Evolutionary conservation across 2,113 vertebrate species (phyloP), one percentile per base, ranked within the genome.

Genomic region (Thinocorus orbignyianus): DNA sequence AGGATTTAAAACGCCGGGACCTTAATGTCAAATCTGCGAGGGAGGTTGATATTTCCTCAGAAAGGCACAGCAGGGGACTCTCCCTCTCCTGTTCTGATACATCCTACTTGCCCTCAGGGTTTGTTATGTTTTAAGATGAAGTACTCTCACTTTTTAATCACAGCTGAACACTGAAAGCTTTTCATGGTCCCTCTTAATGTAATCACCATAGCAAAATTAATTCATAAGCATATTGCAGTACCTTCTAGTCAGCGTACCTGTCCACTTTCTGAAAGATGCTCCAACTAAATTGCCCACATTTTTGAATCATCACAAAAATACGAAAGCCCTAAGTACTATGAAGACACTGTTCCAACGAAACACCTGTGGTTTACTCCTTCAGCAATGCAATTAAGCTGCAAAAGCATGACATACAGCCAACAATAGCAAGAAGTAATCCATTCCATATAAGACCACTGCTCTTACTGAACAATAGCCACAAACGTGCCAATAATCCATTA

Each of bases 91-190:
- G 87, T 93, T 97, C 74, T 96, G 90, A 96, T 96, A 97, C 60
- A 86, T 60, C 66, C 73, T 77, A 62, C 68, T 91, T 87, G 76
- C 90, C 96, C 87, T 96, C 70, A 85, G 93, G 91, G 90, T 93
- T 87, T 97, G 84, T 82, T 95, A 92, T 22, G 72, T 95, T 98
- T 93, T 84, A 85, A 97, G 95, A 97, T 90, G 91, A 98, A 97
- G 89, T 86, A 95, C 79, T 84, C 90, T 97, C 96, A 97, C 70
- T 97, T 96, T 96, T 88, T 96, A 95, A 97, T 93, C 94, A 97
- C 90, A 97, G 79, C 96, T 89, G 76, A 94, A 90, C 86, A 94
- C 64, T 60, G 90, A 97, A 95, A 96, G 90, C 49, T 93, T 96
- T 97, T 94, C 95, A 95, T 65, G 96, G 82, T 91, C 88, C 68